Evolutionary conservation across 1,140 invertebrate genomes (phyloP).

Genomic region (Zaprionus africanus): DNA sequence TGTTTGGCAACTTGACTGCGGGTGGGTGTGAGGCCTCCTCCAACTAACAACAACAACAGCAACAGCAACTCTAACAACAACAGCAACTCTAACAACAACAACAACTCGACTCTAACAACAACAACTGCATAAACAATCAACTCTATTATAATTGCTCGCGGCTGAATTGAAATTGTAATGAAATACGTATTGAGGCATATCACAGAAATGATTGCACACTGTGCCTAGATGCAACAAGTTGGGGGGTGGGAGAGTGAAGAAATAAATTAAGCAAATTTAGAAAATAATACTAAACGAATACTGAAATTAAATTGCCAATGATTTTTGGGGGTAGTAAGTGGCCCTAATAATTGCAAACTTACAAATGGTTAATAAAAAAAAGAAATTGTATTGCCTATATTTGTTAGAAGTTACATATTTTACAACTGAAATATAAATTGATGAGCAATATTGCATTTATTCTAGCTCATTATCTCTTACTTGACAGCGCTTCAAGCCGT

Average conservation of each 20-base stretch:
- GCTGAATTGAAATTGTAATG: conserved; percentile 51
- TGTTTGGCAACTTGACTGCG: conserved; percentile 69
- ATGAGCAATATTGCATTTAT: not conserved
- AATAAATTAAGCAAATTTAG: not conserved
- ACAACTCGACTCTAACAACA: conserved; percentile 20
- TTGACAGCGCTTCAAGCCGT: not conserved
- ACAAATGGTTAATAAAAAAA: too few species aligned
- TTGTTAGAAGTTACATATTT: not conserved
- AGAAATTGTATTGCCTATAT: too few species aligned
- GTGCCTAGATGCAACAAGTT: not conserved
- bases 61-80: conserved; percentile 7
- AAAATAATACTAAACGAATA: too few species aligned
- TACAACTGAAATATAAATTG: not conserved
- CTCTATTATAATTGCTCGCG: conserved; percentile 44
- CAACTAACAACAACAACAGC: conserved; percentile 12
- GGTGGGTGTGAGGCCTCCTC: conserved; percentile 26
- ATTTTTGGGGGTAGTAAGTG: too few species aligned
- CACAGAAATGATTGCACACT: conserved; percentile 33
- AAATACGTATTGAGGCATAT: conserved; percentile 33
- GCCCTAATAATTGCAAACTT: too few species aligned
- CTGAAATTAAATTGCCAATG: too few species aligned
- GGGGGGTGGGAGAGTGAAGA: not conserved
- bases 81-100: conserved; percentile 6
- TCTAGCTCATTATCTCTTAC: not conserved
- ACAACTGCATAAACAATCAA: conserved; percentile 25